phyloP scores from a whole-genome alignment of 2,113 vertebrate genomes.

The Zosterops hypoxanthus region DNA sequence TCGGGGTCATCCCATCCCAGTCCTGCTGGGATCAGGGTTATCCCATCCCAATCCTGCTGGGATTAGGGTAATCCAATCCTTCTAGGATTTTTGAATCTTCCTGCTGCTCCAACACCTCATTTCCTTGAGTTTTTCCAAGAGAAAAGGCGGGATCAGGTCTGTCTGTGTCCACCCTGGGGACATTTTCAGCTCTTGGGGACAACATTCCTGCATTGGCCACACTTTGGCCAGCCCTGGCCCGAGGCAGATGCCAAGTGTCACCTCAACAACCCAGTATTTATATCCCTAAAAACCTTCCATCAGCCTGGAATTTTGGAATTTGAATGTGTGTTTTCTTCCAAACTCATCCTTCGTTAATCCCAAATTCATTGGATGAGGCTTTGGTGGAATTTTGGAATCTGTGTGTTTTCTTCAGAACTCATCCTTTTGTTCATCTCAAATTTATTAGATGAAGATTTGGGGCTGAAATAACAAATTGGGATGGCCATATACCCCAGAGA shows the following conservation, averaged over 20 bases:
- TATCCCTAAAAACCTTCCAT: not conserved
- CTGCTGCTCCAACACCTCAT: rapidly evolving
- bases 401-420: no score
- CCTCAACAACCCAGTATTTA: not conserved
- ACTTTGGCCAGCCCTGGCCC: not conserved
- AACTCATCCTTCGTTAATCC: not conserved
- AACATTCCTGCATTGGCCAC: not conserved
- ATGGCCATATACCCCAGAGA: not conserved
- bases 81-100: not conserved
- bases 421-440: no score
- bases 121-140: not conserved
- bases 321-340: not conserved
- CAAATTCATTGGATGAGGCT: not conserved
- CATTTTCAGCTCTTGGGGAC: not conserved
- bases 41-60: no score
- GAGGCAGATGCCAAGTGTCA: not conserved
- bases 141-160: not conserved
- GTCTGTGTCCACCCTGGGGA: not conserved
- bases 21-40: not conserved
- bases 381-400: not conserved
- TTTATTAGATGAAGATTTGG: not conserved
- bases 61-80: no score
- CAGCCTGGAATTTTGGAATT: not conserved
- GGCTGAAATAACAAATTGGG: not conserved
- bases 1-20: no score